These are phyloP conservation scores for Antedon bifida DNA, from an alignment of 35 echinoderm and acorn worm species.

Conservation along the genomic window DNA sequence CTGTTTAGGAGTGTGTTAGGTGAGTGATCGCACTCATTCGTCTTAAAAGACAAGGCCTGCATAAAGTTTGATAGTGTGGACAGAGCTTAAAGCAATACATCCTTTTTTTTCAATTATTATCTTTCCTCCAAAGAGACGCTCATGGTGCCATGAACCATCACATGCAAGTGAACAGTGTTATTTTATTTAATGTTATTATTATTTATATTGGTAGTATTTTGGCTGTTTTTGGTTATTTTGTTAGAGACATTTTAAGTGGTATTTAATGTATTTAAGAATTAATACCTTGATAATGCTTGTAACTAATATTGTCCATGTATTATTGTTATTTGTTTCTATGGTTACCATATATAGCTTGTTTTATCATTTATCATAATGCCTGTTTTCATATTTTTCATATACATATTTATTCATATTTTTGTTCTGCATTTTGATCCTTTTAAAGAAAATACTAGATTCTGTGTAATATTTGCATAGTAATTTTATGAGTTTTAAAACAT, in stretches of 20 bases:
- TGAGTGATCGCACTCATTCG: too few species aligned
- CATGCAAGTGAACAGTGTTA: neutral
- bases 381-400: neutral
- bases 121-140: neutral
- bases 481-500: too few species aligned
- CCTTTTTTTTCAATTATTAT: neutral
- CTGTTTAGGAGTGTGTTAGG: too few species aligned
- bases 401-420: neutral
- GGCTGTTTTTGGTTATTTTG: neutral
- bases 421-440: neutral
- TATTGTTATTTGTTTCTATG: neutral
- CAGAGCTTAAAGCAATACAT: neutral
- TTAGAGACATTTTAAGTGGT: neutral
- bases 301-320: neutral
- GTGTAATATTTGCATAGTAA: too few species aligned
- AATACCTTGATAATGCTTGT: neutral
- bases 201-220: neutral
- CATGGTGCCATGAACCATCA: neutral
- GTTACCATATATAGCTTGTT: neutral
- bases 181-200: neutral
- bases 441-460: too few species aligned
- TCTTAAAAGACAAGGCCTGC: too few species aligned
- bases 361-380: neutral
- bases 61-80: neutral
- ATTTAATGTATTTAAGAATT: neutral